These are phyloP conservation scores for Xenentodon cancila DNA, from an alignment of 2,797 vertebrate genomes.

Conservation along the genomic window DNA sequence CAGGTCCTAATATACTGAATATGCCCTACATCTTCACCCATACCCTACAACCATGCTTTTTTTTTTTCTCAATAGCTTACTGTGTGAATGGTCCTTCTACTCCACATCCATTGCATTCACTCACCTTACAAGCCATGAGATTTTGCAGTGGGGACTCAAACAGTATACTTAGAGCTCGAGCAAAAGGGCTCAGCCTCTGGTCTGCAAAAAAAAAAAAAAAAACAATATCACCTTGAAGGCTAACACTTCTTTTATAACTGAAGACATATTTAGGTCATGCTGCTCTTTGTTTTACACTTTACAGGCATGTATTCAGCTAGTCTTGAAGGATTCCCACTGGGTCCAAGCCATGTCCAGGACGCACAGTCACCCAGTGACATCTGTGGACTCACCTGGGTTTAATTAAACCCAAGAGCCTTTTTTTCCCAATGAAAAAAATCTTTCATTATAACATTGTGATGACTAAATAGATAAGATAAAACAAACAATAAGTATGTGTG, in stretches of 20 bases:
- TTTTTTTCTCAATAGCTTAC: slow-evolving; percentile 16
- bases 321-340: slow-evolving; percentile 18
- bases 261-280: slow-evolving; percentile 65
- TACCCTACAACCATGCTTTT: slow-evolving; percentile 13
- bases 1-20: slow-evolving; percentile 19
- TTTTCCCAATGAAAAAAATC: neutral
- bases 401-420: neutral
- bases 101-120: slow-evolving; percentile 9
- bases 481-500: neutral
- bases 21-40: slow-evolving; percentile 15
- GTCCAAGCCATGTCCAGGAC: slow-evolving; percentile 20
- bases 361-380: slow-evolving; percentile 3
- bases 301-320: slow-evolving; percentile 21
- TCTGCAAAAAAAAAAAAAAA: slow-evolving; percentile 36
- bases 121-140: slow-evolving; percentile 26
- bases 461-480: neutral
- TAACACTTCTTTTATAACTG: slow-evolving; percentile 50
- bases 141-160: slow-evolving; percentile 31
- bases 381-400: neutral
- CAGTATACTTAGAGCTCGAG: slow-evolving; percentile 20
- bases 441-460: neutral
- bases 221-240: slow-evolving; percentile 54
- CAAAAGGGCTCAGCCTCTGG: slow-evolving; percentile 42
- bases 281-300: slow-evolving; percentile 47
- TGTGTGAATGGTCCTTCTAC: neutral